Conservation (phyloP, 1,140 invertebrate species). For the Drosophila ficusphila region DNA sequence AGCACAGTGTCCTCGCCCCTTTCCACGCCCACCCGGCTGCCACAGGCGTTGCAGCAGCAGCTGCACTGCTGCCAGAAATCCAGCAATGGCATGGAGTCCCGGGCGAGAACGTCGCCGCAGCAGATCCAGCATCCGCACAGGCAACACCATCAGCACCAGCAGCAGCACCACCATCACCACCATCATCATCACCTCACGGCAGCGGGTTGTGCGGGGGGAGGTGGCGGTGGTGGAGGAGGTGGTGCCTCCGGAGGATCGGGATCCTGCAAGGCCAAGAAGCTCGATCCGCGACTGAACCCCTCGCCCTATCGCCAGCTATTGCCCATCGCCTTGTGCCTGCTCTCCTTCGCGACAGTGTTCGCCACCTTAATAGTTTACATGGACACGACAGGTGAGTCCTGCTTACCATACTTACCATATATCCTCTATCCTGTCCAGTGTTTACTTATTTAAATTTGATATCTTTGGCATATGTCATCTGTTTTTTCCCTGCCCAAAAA, state of each 20-base stretch:
- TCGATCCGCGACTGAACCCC: constrained; percentile 79
- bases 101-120: constrained; percentile 56
- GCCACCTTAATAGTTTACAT: constrained; percentile 88
- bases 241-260: constrained; percentile 14
- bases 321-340: constrained; percentile 87
- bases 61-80: constrained; percentile 72
- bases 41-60: constrained; percentile 62
- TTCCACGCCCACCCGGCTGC: constrained; percentile 76
- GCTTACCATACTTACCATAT: neutral
- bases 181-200: constrained; percentile 60
- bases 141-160: constrained; percentile 62
- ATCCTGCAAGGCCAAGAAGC: constrained; percentile 74
- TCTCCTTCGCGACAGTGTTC: constrained; percentile 89
- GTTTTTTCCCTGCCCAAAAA: no score
- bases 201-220: constrained; percentile 29
- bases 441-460: constrained; percentile 75
- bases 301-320: constrained; percentile 85
- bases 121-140: constrained; percentile 48
- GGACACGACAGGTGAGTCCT: constrained; percentile 87
- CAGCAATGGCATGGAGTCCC: constrained; percentile 19
- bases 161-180: constrained; percentile 62
- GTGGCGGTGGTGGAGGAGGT: constrained; percentile 5
- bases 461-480: constrained; percentile 73
- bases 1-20: constrained; percentile 78
- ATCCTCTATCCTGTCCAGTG: constrained; percentile 8